These are phyloP conservation scores for Lordiphosa stackelbergi DNA, from an alignment of 1,140 invertebrate species.

Conservation along the genomic window DNA sequence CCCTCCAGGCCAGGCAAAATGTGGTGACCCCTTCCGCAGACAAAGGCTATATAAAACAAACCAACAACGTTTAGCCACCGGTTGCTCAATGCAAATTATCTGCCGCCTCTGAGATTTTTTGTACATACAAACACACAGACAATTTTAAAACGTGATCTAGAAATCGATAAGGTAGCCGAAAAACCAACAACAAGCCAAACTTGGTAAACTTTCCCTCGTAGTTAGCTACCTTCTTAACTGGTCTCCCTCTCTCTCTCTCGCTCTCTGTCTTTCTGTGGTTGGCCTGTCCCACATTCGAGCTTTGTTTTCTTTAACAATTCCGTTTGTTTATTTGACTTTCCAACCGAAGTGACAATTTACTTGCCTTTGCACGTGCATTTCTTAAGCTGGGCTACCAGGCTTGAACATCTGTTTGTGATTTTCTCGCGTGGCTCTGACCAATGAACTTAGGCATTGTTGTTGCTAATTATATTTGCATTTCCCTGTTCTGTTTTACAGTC, in stretches of 20 bases:
- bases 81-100: constrained; percentile 34
- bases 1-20: constrained; percentile 4
- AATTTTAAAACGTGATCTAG: constrained; percentile 55
- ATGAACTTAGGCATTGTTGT: constrained; percentile 59
- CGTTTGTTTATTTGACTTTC: constrained; percentile 58
- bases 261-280: constrained; percentile 12
- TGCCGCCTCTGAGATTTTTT: constrained; percentile 39
- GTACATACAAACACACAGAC: constrained; percentile 30
- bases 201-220: constrained; percentile 31
- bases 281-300: constrained; percentile 34
- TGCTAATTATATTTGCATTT: constrained; percentile 64
- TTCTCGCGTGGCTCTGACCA: constrained; percentile 32
- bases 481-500: constrained; percentile 33
- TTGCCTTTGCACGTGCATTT: constrained; percentile 35
- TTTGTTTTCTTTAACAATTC: constrained; percentile 27
- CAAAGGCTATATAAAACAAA: background rate
- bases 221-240: constrained; percentile 13
- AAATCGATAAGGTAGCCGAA: constrained; percentile 54
- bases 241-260: background rate
- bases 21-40: constrained; percentile 6
- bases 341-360: constrained; percentile 55
- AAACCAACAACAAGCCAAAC: constrained; percentile 12
- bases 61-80: constrained; percentile 9
- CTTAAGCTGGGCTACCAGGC: too few relatives aligned
- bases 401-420: constrained; percentile 4